Conservation (phyloP, 1,140 invertebrate species). For the Copidosoma floridanum region DNA sequence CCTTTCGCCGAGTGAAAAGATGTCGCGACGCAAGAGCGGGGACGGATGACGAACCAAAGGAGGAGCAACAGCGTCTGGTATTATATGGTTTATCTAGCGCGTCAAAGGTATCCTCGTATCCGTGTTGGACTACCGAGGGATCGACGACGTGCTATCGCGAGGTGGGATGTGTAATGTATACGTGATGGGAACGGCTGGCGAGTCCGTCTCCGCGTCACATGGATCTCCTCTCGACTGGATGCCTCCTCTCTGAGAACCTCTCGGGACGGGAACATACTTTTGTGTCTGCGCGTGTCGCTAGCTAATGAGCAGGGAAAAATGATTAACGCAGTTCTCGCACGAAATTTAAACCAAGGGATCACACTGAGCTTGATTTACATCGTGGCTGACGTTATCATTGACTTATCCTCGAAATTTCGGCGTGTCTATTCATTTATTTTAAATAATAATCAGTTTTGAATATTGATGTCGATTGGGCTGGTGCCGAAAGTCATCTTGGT, state of each 20-base stretch:
- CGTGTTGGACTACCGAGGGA: conserved; percentile 20
- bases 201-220: conserved; percentile 29
- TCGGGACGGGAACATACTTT: background rate
- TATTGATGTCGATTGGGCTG: too few relatives aligned
- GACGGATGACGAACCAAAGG: background rate
- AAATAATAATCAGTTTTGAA: too few relatives aligned
- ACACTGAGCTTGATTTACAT: too few relatives aligned
- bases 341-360: too few relatives aligned
- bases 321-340: too few relatives aligned
- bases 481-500: too few relatives aligned
- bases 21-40: background rate
- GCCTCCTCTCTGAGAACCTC: conserved; percentile 28
- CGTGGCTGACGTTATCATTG: too few relatives aligned
- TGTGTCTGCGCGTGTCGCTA: background rate
- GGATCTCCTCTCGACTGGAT: conserved; percentile 28
- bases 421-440: too few relatives aligned
- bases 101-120: conserved; percentile 9
- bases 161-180: conserved; percentile 3
- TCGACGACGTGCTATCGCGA: background rate
- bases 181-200: conserved; percentile 24
- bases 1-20: conserved; percentile 10
- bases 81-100: conserved; percentile 13
- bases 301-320: conserved; percentile 23
- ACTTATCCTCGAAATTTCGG: too few relatives aligned
- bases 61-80: background rate